Evolutionary conservation across 2,888 invertebrate genomes (phyloP), one percentile per base, ranked within the genome.

Genomic region (Asteroscopus sphinx): DNA sequence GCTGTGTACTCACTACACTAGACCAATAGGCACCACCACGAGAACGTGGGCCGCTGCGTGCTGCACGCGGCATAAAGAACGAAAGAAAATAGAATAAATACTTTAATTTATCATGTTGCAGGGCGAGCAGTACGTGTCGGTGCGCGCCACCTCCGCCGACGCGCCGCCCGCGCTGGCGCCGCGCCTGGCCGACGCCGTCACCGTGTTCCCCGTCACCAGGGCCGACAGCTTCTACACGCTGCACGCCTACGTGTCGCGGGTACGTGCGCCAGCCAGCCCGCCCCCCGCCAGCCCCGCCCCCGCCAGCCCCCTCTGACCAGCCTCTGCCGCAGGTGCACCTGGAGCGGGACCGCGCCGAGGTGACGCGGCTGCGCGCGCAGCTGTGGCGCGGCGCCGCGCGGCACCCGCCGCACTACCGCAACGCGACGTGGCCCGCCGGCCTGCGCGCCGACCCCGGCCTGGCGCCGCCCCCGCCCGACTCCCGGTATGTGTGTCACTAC

Each of bases 381-480:
- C 68, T 85, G 74, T 78, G 80, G 73, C 79, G 77, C 49, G 64
- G 59, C 54, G 75, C 75, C 53, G 77, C 81, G 75, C 71, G 82
- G 1, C 84, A 84, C 75, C 85, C 90, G 73, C 75, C 85, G 61
- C 80, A 85, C 68, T 76, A 73, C 81, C 83, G 98, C 89, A 95
- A 98, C 75, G 95, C 97, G 41, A 95, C 96, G 9, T 98, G 98
- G 97, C 96, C 97, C 49, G 97, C 97, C 82, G 95, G 95, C 8
- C 89, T 92, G 73, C 90, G 95, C 49, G 84, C 88, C 41, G 95
- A 95, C 82, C 91, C 93, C 57, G 94, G 95, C 36, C 88, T 94
- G 28, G 92, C 94, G 70, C 89, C 94, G 68, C 91, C 92, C 3
- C 12, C 65, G 44, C 89, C 89, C 26, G 98, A 75, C 97, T 97